Evolutionary conservation across 2,888 invertebrate species (phyloP).

Genomic region (Erebia epiphron): DNA sequence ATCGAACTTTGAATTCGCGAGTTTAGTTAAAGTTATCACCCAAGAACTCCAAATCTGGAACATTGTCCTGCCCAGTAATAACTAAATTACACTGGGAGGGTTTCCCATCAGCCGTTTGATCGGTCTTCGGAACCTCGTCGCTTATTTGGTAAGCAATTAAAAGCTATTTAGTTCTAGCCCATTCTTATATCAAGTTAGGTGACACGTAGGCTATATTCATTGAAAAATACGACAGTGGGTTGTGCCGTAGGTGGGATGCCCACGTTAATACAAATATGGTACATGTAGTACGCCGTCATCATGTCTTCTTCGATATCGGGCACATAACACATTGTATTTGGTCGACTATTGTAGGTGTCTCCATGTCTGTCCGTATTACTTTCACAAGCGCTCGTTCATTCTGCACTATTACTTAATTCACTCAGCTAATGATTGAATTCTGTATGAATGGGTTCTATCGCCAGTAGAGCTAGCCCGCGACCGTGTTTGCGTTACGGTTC

Average conservation of each 20-base stretch:
- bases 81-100: not conserved
- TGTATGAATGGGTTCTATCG: slow-evolving; percentile 24
- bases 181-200: slow-evolving; percentile 55
- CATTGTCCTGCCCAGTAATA: slow-evolving; percentile 13
- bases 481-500: slow-evolving; percentile 13
- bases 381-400: slow-evolving; percentile 42
- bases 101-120: slow-evolving; percentile 10
- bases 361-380: slow-evolving; percentile 42
- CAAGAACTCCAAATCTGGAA: slow-evolving; percentile 34
- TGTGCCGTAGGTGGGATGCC: slow-evolving; percentile 74
- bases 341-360: slow-evolving; percentile 46
- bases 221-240: slow-evolving; percentile 72
- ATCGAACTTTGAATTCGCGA: slow-evolving; percentile 67
- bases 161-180: slow-evolving; percentile 57
- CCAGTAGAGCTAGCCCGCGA: slow-evolving; percentile 17
- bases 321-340: slow-evolving; percentile 55
- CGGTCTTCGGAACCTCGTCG: slow-evolving; percentile 50
- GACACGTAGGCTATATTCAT: slow-evolving; percentile 71
- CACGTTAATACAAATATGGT: slow-evolving; percentile 70
- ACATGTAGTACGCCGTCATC: slow-evolving; percentile 65
- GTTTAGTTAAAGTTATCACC: slow-evolving; percentile 52
- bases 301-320: slow-evolving; percentile 61
- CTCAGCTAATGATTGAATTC: slow-evolving; percentile 19
- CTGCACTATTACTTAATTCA: slow-evolving; percentile 32
- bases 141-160: slow-evolving; percentile 73